Percentiles rank a stretch among this genome's conserved stretches.
Conservation (phyloP, 2,888 invertebrate genomes). For the Cylloceria caligata region DNA sequence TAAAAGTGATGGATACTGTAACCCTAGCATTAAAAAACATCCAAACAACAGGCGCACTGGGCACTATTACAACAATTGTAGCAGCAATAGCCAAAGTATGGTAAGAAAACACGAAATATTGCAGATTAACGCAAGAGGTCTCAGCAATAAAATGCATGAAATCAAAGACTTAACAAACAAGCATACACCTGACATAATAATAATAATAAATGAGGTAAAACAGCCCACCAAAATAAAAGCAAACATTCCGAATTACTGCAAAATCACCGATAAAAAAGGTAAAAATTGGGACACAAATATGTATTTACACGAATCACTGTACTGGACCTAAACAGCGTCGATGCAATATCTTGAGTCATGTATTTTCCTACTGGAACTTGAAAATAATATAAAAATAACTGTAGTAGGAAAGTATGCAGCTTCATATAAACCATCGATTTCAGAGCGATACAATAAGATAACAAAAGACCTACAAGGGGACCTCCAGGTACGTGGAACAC, state of each 20-base stretch:
- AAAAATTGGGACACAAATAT: background rate
- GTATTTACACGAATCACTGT: background rate
- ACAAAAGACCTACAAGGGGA: no score
- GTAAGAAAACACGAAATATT: constrained; percentile 3
- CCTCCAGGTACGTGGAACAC: no score
- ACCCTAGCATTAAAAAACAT: background rate
- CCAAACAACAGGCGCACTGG: background rate
- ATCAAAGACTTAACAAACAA: constrained; percentile 14
- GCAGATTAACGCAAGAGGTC: constrained; percentile 7
- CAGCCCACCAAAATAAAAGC: constrained; percentile 1
- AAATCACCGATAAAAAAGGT: constrained; percentile 1
- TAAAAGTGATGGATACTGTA: background rate
- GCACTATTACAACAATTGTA: constrained; percentile 4
- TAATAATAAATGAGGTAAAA: constrained; percentile 11
- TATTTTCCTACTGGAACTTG: constrained; percentile 1
- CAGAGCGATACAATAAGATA: background rate
- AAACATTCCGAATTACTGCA: constrained; percentile 8
- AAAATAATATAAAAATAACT: constrained; percentile 5
- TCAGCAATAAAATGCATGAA: constrained; percentile 1
- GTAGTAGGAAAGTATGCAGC: constrained; percentile 7
- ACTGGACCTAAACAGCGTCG: constrained; percentile 2
- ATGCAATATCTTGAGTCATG: constrained; percentile 17
- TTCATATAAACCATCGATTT: background rate
- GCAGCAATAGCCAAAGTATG: background rate
- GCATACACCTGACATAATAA: background rate